Evolutionary conservation across 1,140 invertebrate species (phyloP), one percentile per base, ranked within the genome.

Genomic region (Zophobas morio): DNA sequence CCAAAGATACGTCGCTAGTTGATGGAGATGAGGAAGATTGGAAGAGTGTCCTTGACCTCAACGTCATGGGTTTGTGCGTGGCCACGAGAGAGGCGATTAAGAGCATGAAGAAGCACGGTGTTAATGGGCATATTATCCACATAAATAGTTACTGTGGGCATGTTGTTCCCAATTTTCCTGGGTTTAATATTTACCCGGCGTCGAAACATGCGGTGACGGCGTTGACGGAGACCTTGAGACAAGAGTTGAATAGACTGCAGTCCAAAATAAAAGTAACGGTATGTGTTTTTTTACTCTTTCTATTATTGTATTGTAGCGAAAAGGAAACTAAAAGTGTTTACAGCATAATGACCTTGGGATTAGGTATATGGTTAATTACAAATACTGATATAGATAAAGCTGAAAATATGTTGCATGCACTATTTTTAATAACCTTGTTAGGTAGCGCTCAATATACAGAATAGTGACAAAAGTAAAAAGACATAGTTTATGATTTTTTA

Each of bases 121-220:
- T 80, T 32, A 81, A 87, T 82, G 81, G 80, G 82, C 72, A 79
- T 78, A 56, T 86, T 81, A 35, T 86, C 81, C 77, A 80, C 57
- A 86, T 91, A 39, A 89, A 88, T 83, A 90, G 90, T 78, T 74
- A 90, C 46, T 85, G 85, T 0, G 90, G 90, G 0, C 90, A 90
- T 79, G 84, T 80, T 6, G 78, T 49, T n/a, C 53, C 53, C 1
- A 57, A 74, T 60, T 74, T 78, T 6, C 72, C 81, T 5, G 74
- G 74, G 3, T 80, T 87, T 0, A 89, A 90, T 79, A 88, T 91
- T 74, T 92, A 92, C 84, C 84, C 87, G 39, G 90, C 90, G 1
- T 90, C 89, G 2, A 92, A 92, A 83, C 88, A 87, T 82, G 90
- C 90, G 6, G 86, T 92, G 0, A 88, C 85, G 8, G 89, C 90